Base-by-base conservation (phyloP, 1,140 invertebrate genomes). In the Schlechtendalia chinensis region DNA sequence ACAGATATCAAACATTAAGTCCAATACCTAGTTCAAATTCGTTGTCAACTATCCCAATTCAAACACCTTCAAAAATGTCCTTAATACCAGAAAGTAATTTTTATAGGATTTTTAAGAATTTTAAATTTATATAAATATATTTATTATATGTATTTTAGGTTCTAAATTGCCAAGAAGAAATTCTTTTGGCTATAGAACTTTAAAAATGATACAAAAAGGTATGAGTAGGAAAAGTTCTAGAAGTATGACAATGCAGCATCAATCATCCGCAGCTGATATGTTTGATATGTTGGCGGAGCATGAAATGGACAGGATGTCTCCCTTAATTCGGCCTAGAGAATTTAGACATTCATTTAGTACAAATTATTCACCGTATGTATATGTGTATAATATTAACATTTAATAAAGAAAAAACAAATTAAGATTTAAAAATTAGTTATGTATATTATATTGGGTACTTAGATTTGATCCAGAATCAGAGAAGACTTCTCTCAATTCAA, bases 21-120 rank as follows among this genome's bases (percentile, higher is more conserved):
- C 93, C 93, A 1, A 93, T 94, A 83, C 92, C 92, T 1, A 94
- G 93, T 86, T 91, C 92, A 12, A 84, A 86, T 19, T 87, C 86
- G 0, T 81, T 87, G n/a, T 82, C 83, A 29, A 85, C 84, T 12
- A 53, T 84, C 24, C 75, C 75, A 79, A 82, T 67, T 79, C 82
- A 47, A 63, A 39, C n/a, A 50, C 39, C 81, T 54, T 72, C 69
- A 67, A 91, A 89, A 85, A 84, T 90, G 81, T 84, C 85, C 67
- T 86, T 85, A 61, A 83, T 86, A 79, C 85, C 84, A 82, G 83
- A 79, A 27, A 22, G 75, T 79, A 79, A 61, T 47, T 61, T 17
- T 45, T 47, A 27, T 58, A 14, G 32, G 8, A 24, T 8, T n/a
- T 22, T 39, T 65, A 16, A 39, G 0, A 58, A 75, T 75, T 59